A percentile compares a stretch with the other conserved stretches of the same genome.
Conservation (phyloP, 2,888 invertebrate species). For the Agonopterix alstromeriana region DNA sequence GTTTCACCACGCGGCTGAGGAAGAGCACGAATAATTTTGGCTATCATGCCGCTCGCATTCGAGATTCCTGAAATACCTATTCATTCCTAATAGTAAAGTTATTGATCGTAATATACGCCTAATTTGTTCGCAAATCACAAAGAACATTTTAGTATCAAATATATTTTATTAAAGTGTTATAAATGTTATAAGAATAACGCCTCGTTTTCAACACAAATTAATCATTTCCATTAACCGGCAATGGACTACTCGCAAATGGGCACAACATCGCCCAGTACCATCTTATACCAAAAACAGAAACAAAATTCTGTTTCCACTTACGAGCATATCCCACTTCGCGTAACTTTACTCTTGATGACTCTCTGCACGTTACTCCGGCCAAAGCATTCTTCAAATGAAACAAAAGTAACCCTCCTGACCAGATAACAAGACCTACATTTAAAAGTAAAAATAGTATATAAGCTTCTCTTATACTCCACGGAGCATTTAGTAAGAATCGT, state of each 20-base stretch:
- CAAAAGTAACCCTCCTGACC: slow-evolving; percentile 9
- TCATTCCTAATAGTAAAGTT: too few relatives aligned
- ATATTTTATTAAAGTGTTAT: too few relatives aligned
- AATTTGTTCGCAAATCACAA: too few relatives aligned
- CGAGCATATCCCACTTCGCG: background rate
- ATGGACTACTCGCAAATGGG: slow-evolving; percentile 80
- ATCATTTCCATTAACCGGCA: slow-evolving; percentile 51
- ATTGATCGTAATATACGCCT: too few relatives aligned
- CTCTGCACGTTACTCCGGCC: background rate
- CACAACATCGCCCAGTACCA: slow-evolving; percentile 83
- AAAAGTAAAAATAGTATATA: background rate
- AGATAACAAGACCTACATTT: slow-evolving; percentile 45
- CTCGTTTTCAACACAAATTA: too few relatives aligned
- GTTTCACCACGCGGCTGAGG: background rate
- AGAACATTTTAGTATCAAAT: too few relatives aligned
- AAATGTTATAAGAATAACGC: too few relatives aligned
- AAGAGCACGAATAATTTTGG: too few relatives aligned
- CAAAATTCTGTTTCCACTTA: background rate
- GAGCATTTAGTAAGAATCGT: background rate
- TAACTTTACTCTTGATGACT: background rate
- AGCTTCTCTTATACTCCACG: background rate
- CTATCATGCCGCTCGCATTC: background rate
- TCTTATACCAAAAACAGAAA: slow-evolving; percentile 48
- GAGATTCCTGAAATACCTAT: background rate
- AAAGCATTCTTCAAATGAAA: background rate